Evolutionary conservation across 2,888 invertebrate genomes (phyloP), one percentile per base, ranked within the genome.

Genomic region (Cinara cedri): DNA sequence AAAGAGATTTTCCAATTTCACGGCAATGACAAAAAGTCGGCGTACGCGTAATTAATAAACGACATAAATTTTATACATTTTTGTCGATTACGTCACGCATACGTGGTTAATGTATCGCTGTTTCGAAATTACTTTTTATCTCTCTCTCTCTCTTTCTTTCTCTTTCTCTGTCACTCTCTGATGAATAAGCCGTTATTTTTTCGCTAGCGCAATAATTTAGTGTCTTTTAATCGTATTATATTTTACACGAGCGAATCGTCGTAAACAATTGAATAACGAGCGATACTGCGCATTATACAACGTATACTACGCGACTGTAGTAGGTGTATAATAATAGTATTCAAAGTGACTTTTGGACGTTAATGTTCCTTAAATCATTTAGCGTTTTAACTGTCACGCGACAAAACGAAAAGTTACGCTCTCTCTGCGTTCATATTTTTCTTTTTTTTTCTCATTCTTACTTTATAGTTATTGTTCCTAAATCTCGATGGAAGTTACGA

Each of bases 401-500:
- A 65, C 54, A 24, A 54, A 74, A 74, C 24, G 42, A 51, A 74
- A 74, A 74, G 63, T 74, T 62, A 72, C 34, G 34, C 16, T 62
- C 4, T 62, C 4, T 26, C 3, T 34, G 34, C 4, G 16, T 57
- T 16, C 21, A 57, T 57, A 24, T 21, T 4, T 62, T 42, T 24
- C 13, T 68, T 68, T 65, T 66, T 65, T 14, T 57, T 72, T 51
- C 62, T 72, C n/a, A n/a, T n/a, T n/a, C n/a, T n/a, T n/a, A n/a
- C n/a, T 63, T 74, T 51, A 63, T 51, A 51, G 62, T 44, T 71
- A 26, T 44, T 71, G 42, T 68, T 76, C 46, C n/a, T 57, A 66
- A 65, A 75, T 63, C 51, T 54, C 24, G 13, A 19, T 57, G 21
- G 19, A 66, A 76, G 57, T 57, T 55, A 57, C 66, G 66, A 66